Evolutionary conservation across 2,888 invertebrate species (phyloP), one percentile per base, ranked within the genome.

Genomic region (Tridacna gigas): DNA sequence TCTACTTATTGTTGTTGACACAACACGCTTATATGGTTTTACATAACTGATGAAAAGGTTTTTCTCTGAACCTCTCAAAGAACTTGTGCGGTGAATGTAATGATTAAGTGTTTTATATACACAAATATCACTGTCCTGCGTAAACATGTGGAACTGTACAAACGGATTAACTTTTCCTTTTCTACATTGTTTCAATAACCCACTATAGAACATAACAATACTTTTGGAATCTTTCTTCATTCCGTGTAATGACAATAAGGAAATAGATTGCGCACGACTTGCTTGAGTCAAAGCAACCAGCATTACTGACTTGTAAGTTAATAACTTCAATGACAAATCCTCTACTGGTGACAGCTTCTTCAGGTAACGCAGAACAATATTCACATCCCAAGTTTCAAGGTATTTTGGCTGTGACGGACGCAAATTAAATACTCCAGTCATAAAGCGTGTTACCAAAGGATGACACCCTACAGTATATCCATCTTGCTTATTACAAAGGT

Each of bases 241-340:
- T 26, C n/a, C n/a, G 12, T 69, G n/a, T 26, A 69, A 15, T 11
- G 26, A 26, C 15, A 69, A 13, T 13, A 69, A 69, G n/a, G 9
- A 13, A 69, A 69, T 9, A n/a, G 71, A 71, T 45, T 71, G 71
- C 13, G 28, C 25, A 28, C 79, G 65, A 66, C 63, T 65, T 2
- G 79, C 79, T 22, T 51, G 26, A 65, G 65, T 69, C 51, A 79
- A 65, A 7, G 65, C 74, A n/a, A 74, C 12, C n/a, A 79, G 45
- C 20, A 74, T 51, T 18, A 74, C 51, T 65, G 74, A 66, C 28
- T 79, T 79, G 15, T 13, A 77, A n/a, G 77, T 69, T 18, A 77
- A 69, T 0, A 56, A 7, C 15, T 77, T 77, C 26, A 25, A 56
- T 13, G 80, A 61, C 26, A 80, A 66, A 26, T 20, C 22, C 20